These are phyloP conservation scores for Uloborus plumipes DNA, from an alignment of 2,888 invertebrate genomes.

Conservation along the genomic window DNA sequence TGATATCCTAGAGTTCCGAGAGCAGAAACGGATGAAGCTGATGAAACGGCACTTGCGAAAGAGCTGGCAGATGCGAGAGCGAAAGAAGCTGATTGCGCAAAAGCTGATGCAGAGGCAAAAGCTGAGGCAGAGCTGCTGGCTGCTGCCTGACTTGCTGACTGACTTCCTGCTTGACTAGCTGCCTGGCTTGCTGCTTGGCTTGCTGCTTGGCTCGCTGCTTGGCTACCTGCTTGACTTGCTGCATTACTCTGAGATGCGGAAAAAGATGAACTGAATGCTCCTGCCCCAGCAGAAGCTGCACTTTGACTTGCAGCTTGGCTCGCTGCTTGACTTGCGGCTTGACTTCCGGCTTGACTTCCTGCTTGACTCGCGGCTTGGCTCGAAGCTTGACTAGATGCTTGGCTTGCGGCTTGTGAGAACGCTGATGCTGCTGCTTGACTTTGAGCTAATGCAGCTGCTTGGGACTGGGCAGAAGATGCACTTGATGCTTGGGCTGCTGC, in stretches of 20 bases:
- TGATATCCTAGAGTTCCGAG: constrained; percentile 2
- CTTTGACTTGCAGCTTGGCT: constrained; percentile 1
- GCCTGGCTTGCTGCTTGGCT: constrained; percentile 3
- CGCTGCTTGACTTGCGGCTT: not conserved
- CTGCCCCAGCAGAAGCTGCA: no score
- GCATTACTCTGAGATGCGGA: no score
- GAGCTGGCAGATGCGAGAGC: constrained; percentile 11
- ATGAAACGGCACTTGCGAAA: constrained; percentile 15
- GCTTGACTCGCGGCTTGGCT: not conserved
- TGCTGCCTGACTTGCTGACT: not conserved
- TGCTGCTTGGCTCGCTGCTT: not conserved
- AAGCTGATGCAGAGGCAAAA: not conserved
- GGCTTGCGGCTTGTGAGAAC: not conserved
- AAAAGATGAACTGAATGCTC: no score
- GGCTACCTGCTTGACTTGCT: no score
- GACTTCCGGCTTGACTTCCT: not conserved
- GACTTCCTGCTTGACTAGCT: constrained; percentile 5
- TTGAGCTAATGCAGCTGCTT: not conserved
- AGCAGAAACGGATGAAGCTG: constrained; percentile 15
- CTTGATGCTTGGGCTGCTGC: not conserved
- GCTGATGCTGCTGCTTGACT: constrained; percentile 1
- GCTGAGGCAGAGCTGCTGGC: not conserved
- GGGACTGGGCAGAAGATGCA: not conserved
- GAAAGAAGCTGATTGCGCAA: not conserved
- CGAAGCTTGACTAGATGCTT: not conserved